Percentiles rank a stretch among this genome's conserved stretches.
Evolutionary conservation across 2,888 invertebrate species (phyloP).

Genomic region (Patella pellucida): DNA sequence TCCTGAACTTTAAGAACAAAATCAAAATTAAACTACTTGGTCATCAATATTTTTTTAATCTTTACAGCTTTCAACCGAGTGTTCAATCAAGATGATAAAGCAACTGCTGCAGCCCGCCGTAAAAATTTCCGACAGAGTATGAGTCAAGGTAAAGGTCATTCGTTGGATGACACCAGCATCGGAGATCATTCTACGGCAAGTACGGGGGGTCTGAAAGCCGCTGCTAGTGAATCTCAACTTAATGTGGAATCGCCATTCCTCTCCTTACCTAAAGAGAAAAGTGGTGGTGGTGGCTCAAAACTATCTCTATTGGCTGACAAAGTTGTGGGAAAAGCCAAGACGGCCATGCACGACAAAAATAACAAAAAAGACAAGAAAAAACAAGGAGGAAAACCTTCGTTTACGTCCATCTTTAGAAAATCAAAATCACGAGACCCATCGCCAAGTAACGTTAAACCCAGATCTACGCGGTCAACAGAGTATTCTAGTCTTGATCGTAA

Average conservation of each 20-base stretch:
- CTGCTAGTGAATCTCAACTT: conserved; percentile 62
- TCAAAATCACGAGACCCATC: conserved; percentile 72
- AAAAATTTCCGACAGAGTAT: conserved; percentile 52
- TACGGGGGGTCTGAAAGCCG: conserved; percentile 49
- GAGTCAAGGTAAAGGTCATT: conserved; percentile 52
- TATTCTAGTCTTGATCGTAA: conserved; percentile 59
- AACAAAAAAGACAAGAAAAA: conserved; percentile 42
- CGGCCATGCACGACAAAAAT: conserved; percentile 38
- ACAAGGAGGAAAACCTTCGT: conserved; percentile 81
- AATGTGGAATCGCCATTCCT: conserved; percentile 47
- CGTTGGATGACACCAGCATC: conserved; percentile 70
- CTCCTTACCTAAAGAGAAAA: conserved; percentile 81
- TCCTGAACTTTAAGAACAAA: too few species aligned
- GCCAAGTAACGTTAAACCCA: conserved; percentile 47
- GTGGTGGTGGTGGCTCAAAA: conserved; percentile 46
- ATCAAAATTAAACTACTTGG: too few species aligned
- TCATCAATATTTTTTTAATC: not conserved
- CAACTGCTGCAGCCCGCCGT: conserved; percentile 46
- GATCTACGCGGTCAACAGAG: conserved; percentile 55
- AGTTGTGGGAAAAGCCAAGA: conserved; percentile 44
- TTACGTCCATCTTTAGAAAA: conserved; percentile 77
- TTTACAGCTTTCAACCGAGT: conserved; percentile 82
- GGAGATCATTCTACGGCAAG: conserved; percentile 44
- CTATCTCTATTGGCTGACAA: conserved; percentile 66
- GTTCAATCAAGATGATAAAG: conserved; percentile 83